Conservation (phyloP, 1,140 invertebrate genomes). For the Homarus americanus region DNA sequence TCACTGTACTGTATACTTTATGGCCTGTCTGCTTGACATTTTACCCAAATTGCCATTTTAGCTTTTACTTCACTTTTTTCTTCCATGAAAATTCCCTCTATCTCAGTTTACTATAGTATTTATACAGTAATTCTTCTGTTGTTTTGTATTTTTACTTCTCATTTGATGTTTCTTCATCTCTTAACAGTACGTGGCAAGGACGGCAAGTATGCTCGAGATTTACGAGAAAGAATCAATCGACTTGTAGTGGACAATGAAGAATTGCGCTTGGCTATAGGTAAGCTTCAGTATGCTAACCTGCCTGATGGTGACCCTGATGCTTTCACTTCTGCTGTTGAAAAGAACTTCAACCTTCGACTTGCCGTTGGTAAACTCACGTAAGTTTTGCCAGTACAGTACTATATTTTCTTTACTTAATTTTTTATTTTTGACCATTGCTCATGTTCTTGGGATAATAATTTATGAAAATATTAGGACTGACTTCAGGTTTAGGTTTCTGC, state of each 20-base stretch:
- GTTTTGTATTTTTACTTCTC: too few species aligned
- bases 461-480: not conserved
- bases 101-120: not conserved
- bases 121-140: not conserved
- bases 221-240: conserved; percentile 58
- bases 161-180: conserved; percentile 1
- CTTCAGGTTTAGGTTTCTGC: not conserved
- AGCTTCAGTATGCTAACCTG: conserved; percentile 52
- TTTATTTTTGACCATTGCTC: not conserved
- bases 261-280: conserved; percentile 44
- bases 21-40: too few species aligned
- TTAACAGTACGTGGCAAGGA: conserved; percentile 53
- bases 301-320: conserved; percentile 58
- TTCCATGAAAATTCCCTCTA: not conserved
- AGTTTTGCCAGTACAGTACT: too few species aligned
- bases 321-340: conserved; percentile 51
- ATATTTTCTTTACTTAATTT: too few species aligned
- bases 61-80: not conserved
- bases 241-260: conserved; percentile 69
- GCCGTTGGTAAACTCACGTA: conserved; percentile 64
- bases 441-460: too few species aligned
- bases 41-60: not conserved
- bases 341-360: conserved; percentile 68
- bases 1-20: too few species aligned
- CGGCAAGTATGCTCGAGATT: conserved; percentile 40